These are phyloP conservation scores for Caenorhabditis sinica DNA, from an alignment of 2,888 invertebrate species.

Conservation along the genomic window DNA sequence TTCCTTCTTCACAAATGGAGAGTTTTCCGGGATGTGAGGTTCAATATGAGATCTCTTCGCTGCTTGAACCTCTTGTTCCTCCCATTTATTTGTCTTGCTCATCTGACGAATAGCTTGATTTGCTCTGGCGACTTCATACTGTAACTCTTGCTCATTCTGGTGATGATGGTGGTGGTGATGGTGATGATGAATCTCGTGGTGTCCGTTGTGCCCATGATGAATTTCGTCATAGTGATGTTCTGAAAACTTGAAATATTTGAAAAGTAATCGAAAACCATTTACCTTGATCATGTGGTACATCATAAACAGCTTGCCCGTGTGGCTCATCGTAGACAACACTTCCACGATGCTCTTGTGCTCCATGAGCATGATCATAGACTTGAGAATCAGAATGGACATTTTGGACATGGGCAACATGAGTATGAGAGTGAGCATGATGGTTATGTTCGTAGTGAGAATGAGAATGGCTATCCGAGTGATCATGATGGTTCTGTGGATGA, in stretches of 20 bases:
- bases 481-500: slow-evolving; percentile 1
- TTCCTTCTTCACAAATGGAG: slow-evolving; percentile 48
- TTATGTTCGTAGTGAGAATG: background rate
- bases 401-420: background rate
- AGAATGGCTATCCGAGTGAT: background rate
- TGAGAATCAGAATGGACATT: slow-evolving; percentile 18
- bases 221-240: slow-evolving; percentile 29
- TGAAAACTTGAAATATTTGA: no score
- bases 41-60: slow-evolving; percentile 37
- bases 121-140: slow-evolving; percentile 17
- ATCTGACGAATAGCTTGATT: slow-evolving; percentile 62
- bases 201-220: slow-evolving; percentile 21
- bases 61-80: slow-evolving; percentile 33
- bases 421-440: slow-evolving; percentile 2
- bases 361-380: background rate
- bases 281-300: slow-evolving; percentile 47
- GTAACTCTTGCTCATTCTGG: slow-evolving; percentile 12
- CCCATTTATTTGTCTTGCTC: slow-evolving; percentile 72
- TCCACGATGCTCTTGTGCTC: slow-evolving; percentile 33
- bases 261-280: no score
- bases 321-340: slow-evolving; percentile 60
- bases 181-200: background rate
- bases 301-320: slow-evolving; percentile 41
- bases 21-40: slow-evolving; percentile 33
- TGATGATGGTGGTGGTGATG: slow-evolving; percentile 1